A percentile compares a stretch with the other conserved stretches of the same genome.
Conservation (phyloP, 2,888 invertebrate species). For the Caenorhabditis wallacei region DNA sequence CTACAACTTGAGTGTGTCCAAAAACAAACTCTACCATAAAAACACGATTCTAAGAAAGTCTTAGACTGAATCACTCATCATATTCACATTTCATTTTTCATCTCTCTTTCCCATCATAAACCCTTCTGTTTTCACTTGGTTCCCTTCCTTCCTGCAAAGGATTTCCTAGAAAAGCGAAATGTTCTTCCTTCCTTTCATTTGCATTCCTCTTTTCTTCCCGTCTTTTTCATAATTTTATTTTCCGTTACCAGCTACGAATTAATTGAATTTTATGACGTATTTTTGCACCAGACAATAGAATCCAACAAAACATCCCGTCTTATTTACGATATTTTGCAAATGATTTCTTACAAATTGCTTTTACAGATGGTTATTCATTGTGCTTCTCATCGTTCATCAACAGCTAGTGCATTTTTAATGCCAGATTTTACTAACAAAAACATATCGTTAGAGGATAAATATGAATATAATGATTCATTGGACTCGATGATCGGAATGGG, state of each 20-base stretch:
- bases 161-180: constrained; percentile 9
- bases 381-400: constrained; percentile 60
- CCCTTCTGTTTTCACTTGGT: not conserved
- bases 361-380: constrained; percentile 66
- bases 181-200: constrained; percentile 18
- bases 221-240: constrained; percentile 24
- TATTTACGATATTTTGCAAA: not conserved
- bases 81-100: constrained; percentile 13
- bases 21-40: constrained; percentile 12
- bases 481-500: constrained; percentile 79
- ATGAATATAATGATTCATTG: constrained; percentile 75
- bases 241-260: not conserved
- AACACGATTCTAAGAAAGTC: not conserved
- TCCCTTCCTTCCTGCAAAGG: constrained; percentile 7
- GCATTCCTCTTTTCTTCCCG: constrained; percentile 4
- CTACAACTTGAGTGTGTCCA: constrained; percentile 16
- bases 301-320: constrained; percentile 29
- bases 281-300: constrained; percentile 17
- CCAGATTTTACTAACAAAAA: constrained; percentile 60
- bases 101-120: constrained; percentile 1
- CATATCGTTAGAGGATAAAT: constrained; percentile 61
- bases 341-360: not conserved
- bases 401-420: constrained; percentile 57
- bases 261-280: constrained; percentile 43
- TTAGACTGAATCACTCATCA: constrained; percentile 22